These are phyloP conservation scores for Chydorus sphaericus DNA, from an alignment of 2,888 invertebrate genomes.

Conservation along the genomic window DNA sequence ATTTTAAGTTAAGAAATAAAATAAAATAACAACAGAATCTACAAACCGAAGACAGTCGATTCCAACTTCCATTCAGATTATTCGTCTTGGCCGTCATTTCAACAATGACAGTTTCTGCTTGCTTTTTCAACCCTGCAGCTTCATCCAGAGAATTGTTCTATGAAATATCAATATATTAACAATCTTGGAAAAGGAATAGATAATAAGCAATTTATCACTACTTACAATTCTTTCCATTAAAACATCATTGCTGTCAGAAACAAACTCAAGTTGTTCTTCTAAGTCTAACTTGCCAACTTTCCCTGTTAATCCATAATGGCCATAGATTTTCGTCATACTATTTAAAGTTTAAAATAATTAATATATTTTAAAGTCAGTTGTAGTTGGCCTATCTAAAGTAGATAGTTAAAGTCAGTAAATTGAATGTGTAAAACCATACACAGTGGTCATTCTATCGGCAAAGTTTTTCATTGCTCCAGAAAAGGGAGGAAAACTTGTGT, in stretches of 20 bases:
- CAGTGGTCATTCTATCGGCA: constrained; percentile 44
- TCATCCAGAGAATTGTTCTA: constrained; percentile 35
- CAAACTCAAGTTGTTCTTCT: constrained; percentile 56
- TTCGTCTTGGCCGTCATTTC: constrained; percentile 32
- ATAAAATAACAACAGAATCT: background rate
- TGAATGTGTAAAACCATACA: too few relatives aligned
- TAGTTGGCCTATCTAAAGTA: too few relatives aligned
- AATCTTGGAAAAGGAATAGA: background rate
- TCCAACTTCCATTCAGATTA: constrained; percentile 44
- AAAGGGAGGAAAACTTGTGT: constrained; percentile 61
- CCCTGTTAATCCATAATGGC: constrained; percentile 38
- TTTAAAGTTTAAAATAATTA: constrained; percentile 20
- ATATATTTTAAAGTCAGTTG: background rate
- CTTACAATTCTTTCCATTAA: constrained; percentile 66
- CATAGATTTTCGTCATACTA: constrained; percentile 40
- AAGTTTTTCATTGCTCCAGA: constrained; percentile 46
- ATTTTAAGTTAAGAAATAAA: background rate
- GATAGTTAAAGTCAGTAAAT: too few relatives aligned
- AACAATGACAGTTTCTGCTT: constrained; percentile 35
- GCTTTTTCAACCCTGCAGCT: constrained; percentile 42
- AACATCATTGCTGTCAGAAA: constrained; percentile 68
- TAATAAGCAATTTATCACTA: constrained; percentile 24
- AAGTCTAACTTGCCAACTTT: constrained; percentile 40
- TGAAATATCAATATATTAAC: background rate
- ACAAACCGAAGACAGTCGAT: constrained; percentile 26